Evolutionary conservation across 2,888 invertebrate genomes (phyloP).

Genomic region (Mylabris sibirica): DNA sequence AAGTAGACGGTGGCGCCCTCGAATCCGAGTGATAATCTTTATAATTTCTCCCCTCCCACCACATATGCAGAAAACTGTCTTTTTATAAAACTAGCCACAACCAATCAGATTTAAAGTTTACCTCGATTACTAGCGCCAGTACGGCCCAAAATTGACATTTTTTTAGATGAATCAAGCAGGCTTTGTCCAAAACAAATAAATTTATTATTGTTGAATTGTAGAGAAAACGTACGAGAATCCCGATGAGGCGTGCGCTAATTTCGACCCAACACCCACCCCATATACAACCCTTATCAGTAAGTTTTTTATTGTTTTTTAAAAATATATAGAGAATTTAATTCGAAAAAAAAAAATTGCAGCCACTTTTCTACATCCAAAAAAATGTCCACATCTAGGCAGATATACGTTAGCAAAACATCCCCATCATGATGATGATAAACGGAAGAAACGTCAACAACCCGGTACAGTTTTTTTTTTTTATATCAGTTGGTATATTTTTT

Average conservation of each 20-base stretch:
- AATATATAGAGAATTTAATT: too few relatives aligned
- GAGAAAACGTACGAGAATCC: conserved; percentile 65
- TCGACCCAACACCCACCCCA: conserved; percentile 63
- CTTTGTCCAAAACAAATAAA: too few relatives aligned
- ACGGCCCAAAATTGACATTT: too few relatives aligned
- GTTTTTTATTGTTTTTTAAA: conserved; percentile 49
- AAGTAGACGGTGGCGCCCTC: too few relatives aligned
- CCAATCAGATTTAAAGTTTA: too few relatives aligned
- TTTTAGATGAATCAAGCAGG: too few relatives aligned
- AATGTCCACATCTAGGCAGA: conserved; percentile 74
- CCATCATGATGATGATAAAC: conserved; percentile 47
- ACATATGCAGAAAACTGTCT: too few relatives aligned
- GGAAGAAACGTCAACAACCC: conserved; percentile 64
- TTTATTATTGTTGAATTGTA: too few relatives aligned
- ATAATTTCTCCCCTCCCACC: too few relatives aligned
- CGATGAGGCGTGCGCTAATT: conserved; percentile 72
- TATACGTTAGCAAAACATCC: conserved; percentile 64
- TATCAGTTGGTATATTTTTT: neutral
- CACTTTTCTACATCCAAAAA: conserved; percentile 67
- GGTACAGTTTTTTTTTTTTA: conserved; percentile 36
- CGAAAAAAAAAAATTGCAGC: conserved; percentile 64
- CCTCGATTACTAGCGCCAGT: too few relatives aligned
- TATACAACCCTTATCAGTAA: conserved; percentile 74
- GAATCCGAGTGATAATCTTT: too few relatives aligned
- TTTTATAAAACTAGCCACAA: too few relatives aligned